Evolutionary conservation across 2,888 invertebrate genomes (phyloP), one percentile per base, ranked within the genome.

Genomic region (Agriopis marginaria): DNA sequence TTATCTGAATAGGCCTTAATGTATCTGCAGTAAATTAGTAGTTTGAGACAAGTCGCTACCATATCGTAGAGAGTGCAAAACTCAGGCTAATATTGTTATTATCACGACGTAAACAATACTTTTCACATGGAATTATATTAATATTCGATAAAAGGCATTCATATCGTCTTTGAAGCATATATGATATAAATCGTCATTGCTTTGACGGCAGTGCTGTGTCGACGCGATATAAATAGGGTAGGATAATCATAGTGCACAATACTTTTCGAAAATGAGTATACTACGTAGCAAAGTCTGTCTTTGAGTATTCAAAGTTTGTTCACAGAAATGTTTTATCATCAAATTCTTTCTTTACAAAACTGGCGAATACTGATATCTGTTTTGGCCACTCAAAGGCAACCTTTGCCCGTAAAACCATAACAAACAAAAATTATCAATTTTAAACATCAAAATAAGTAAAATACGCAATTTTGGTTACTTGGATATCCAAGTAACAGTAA

Each of bases 11-110:
- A 56, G 40, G 11, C 42, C 55, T 42, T 56, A 61, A 17, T 39
- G n/a, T 12, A 8, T 51, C 32, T 17, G 40, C 40, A 51, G 50
- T 50, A 39, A 7, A 61, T 61, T 51, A 55, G 45, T 45, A 23
- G 60, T 68, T 51, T 47, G 74, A 78, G 76, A 79, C 72, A 67
- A 76, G 75, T 75, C n/a, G 61, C 70, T 76, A 73, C 81, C 81
- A 79, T 82, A 81, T 75, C 73, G 70, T 77, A 81, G 78, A 82
- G 78, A 81, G 83, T 85, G 86, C 82, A 81, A 65, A 79, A 83
- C 82, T 79, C 81, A 82, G 82, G 82, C 83, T 82, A 80, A 44
- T 42, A 54, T 65, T 68, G n/a, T 64, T 64, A 47, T 58, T 62
- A 65, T 56, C 49, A 66, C 59, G 63, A 70, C 63, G 12, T 58